Evolutionary conservation across 2,888 invertebrate genomes (phyloP).

Genomic region (Pheosia tremula): DNA sequence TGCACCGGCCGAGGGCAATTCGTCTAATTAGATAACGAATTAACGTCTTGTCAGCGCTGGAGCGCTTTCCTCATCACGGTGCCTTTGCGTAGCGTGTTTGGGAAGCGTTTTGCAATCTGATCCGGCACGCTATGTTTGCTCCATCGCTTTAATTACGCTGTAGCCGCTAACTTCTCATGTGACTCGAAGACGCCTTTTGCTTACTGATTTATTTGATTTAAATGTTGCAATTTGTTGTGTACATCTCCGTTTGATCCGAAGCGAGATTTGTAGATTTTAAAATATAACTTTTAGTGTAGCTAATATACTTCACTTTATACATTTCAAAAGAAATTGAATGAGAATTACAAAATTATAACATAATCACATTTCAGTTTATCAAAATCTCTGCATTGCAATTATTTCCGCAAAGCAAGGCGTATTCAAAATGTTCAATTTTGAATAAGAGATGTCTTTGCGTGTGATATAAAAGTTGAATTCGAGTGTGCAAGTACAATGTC

Average conservation of each 20-base stretch:
- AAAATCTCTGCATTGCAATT: no score
- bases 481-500: slow-evolving; percentile 43
- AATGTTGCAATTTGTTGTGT: background rate
- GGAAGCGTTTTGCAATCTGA: slow-evolving; percentile 60
- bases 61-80: slow-evolving; percentile 61
- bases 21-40: slow-evolving; percentile 78
- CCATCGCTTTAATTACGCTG: slow-evolving; percentile 49
- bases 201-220: slow-evolving; percentile 3
- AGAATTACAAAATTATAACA: no score
- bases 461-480: slow-evolving; percentile 31
- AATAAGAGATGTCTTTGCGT: slow-evolving; percentile 17
- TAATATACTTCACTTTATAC: no score
- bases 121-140: slow-evolving; percentile 45
- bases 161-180: slow-evolving; percentile 12
- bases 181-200: slow-evolving; percentile 20
- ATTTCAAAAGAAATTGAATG: no score
- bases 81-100: slow-evolving; percentile 59
- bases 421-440: slow-evolving; percentile 8
- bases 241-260: background rate
- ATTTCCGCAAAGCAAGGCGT: background rate
- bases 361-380: no score
- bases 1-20: slow-evolving; percentile 45
- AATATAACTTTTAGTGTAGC: no score
- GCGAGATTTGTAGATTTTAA: background rate
- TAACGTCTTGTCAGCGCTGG: slow-evolving; percentile 68